Evolutionary conservation across 2,113 vertebrate species (phyloP), one percentile per base, ranked within the genome.

Genomic region (Haemorhous mexicanus): DNA sequence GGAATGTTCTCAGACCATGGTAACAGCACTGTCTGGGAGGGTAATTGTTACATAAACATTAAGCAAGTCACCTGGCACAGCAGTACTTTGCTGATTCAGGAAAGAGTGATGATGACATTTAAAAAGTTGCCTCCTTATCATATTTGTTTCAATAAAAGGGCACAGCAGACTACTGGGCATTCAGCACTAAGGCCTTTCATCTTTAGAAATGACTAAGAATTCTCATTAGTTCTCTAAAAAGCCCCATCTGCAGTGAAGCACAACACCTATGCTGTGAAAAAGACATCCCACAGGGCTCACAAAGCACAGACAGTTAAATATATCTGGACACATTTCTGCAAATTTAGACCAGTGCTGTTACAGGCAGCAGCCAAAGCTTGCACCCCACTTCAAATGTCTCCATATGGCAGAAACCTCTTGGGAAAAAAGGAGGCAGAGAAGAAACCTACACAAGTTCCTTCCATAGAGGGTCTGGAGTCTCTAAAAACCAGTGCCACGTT

Each of bases 301-400:
- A 22, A 0, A 46, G 52, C 2, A 3, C 52, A 63, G 52, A 73
- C 30, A 13, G 44, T 33, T 64, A 67, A 70, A 90, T 4, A 0
- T 33, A 55, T n/a, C 37, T 69, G 67, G 44, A 67, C 23, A 5
- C 1, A 9, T 50, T 66, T 72, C 52, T 79, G 26, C 23, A 58
- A 37, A 77, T 41, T 86, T 41, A 58, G 15, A 76, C 37, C 24
- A 61, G 46, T 58, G 26, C 32, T 66, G 72, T 18, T 46, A 61
- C 41, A 75, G 58, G 35, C 56, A 92, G 55, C 55, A 88, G 33
- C 39, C 62, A 91, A 77, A 87, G 59, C 19, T 59, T 55, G 59
- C 59, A 33, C 39, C 52, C 33, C 43, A 37, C 28, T 73, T 30
- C 70, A 79, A 37, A 66, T 41, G 17, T 21, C 82, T 82, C 66